These are phyloP conservation scores for Melinopterus prodromus DNA, from an alignment of 2,888 invertebrate species.

Conservation along the genomic window DNA sequence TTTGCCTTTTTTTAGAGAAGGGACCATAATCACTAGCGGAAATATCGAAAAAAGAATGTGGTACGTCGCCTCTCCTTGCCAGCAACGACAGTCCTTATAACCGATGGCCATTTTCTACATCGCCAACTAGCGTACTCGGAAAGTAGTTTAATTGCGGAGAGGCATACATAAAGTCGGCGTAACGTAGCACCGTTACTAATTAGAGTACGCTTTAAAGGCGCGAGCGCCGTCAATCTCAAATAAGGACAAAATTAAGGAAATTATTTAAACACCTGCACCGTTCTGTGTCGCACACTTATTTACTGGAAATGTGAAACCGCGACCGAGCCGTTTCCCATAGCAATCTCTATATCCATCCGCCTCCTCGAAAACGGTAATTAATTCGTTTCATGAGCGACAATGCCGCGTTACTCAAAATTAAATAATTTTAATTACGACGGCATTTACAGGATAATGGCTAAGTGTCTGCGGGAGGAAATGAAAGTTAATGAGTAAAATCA, in stretches of 20 bases:
- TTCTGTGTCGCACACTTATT: slow-evolving; percentile 22
- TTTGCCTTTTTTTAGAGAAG: neutral
- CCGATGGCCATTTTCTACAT: slow-evolving; percentile 6
- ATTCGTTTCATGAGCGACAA: slow-evolving; percentile 26
- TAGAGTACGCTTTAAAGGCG: slow-evolving; percentile 33
- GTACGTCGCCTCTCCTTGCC: neutral
- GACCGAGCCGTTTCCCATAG: slow-evolving; percentile 33
- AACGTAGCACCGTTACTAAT: slow-evolving; percentile 34
- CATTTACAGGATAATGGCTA: neutral
- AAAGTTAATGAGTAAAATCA: neutral
- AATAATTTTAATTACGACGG: neutral
- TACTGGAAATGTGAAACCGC: slow-evolving; percentile 36
- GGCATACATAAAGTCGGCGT: slow-evolving; percentile 20
- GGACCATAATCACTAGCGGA: neutral
- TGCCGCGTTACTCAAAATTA: neutral
- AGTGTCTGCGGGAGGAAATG: slow-evolving; percentile 16
- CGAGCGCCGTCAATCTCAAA: slow-evolving; percentile 34
- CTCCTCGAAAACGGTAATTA: slow-evolving; percentile 30
- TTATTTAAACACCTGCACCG: slow-evolving; percentile 37
- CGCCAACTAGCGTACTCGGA: slow-evolving; percentile 8
- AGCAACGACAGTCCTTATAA: neutral
- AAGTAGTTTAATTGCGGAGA: slow-evolving; percentile 35
- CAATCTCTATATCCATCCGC: slow-evolving; percentile 27
- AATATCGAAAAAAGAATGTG: neutral
- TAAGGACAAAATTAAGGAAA: slow-evolving; percentile 39